phyloP scores from a whole-genome alignment of 2,113 vertebrate species.

The Crotalus helleri region DNA sequence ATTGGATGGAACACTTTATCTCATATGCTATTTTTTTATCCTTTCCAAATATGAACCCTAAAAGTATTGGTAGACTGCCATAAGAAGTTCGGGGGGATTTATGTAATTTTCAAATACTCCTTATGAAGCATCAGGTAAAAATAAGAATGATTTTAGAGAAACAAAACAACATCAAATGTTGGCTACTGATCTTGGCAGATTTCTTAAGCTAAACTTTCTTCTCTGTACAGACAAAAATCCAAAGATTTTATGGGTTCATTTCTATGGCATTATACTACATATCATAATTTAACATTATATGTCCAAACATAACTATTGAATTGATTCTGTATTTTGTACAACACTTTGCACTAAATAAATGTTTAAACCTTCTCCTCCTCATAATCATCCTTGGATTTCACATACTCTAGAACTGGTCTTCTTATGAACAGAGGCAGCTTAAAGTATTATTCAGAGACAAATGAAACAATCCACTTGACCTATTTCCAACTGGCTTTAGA shows the following conservation, averaged over 20 bases:
- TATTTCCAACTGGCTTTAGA: background rate
- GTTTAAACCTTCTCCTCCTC: background rate
- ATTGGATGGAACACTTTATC: background rate
- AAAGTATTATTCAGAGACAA: background rate
- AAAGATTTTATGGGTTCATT: background rate
- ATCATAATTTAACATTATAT: background rate
- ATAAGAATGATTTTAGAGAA: background rate
- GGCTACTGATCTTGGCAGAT: background rate
- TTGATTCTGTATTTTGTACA: background rate
- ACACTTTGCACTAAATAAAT: background rate
- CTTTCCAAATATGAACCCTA: background rate
- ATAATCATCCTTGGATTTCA: background rate
- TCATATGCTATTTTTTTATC: background rate
- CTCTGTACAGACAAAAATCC: background rate
- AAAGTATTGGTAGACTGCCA: background rate
- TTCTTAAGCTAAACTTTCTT: background rate
- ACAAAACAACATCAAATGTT: background rate
- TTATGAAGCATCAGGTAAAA: background rate
- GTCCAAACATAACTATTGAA: background rate
- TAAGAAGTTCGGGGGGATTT: background rate
- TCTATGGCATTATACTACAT: background rate
- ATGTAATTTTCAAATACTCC: background rate
- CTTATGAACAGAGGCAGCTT: background rate
- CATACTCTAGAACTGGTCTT: background rate
- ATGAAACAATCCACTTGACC: background rate